These are phyloP conservation scores for Nesogale talazaci DNA, from an alignment of 2,113 vertebrate species.

Conservation along the genomic window DNA sequence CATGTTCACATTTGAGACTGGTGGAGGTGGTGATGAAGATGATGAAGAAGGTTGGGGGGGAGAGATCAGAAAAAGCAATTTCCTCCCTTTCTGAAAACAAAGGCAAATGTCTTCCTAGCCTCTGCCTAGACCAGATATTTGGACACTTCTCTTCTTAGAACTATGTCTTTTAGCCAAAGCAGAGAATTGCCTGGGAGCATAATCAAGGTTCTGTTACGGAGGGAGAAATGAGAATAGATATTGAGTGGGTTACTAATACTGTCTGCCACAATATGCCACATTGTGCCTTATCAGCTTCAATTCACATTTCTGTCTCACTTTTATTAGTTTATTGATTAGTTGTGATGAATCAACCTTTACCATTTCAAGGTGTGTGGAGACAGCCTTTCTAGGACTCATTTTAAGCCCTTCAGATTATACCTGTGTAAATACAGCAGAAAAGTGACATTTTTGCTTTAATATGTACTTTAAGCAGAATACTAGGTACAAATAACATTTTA, in stretches of 20 bases:
- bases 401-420: background rate
- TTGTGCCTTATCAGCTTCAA: slow-evolving; percentile 54
- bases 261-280: background rate
- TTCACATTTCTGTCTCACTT: slow-evolving; percentile 46
- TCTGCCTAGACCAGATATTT: background rate
- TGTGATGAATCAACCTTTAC: slow-evolving; percentile 42
- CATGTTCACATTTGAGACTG: background rate
- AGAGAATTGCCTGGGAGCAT: background rate
- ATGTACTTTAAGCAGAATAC: slow-evolving; percentile 16
- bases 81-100: background rate
- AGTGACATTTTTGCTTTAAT: slow-evolving; percentile 29
- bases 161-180: background rate
- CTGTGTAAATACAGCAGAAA: slow-evolving; percentile 11
- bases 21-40: background rate
- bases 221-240: background rate
- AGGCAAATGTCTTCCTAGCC: background rate
- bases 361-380: slow-evolving; percentile 29
- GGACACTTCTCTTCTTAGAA: background rate
- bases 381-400: slow-evolving; percentile 11
- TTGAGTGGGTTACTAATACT: background rate
- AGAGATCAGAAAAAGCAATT: background rate
- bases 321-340: slow-evolving; percentile 68
- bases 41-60: too few relatives aligned
- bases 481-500: slow-evolving; percentile 34
- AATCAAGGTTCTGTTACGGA: background rate